phyloP scores from a whole-genome alignment of 2,797 vertebrate genomes.

The Phyllotis vaccarum region DNA sequence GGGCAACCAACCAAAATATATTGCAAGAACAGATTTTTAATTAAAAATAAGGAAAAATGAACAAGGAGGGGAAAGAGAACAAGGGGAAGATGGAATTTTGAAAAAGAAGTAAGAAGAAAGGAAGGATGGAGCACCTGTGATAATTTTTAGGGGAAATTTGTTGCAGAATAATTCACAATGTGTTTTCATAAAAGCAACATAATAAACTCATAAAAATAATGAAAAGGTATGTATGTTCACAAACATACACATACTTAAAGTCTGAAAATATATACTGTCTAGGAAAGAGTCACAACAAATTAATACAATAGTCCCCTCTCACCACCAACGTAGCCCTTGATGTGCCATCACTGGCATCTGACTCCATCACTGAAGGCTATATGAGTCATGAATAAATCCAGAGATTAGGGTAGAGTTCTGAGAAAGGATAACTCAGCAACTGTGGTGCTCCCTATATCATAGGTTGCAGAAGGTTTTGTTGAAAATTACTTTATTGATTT shows the following conservation, averaged over 20 bases:
- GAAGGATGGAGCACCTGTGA: background rate
- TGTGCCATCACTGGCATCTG: background rate
- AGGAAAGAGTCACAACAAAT: slow-evolving; percentile 25
- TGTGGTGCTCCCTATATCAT: background rate
- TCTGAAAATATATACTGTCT: slow-evolving; percentile 15
- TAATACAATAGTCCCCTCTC: background rate
- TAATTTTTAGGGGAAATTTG: slow-evolving; percentile 17
- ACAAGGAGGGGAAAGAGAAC: background rate
- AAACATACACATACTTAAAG: background rate
- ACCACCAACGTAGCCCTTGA: background rate
- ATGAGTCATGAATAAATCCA: slow-evolving; percentile 9
- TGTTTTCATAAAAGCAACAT: slow-evolving; percentile 30
- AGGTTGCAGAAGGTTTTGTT: slow-evolving; percentile 5
- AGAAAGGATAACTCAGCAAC: background rate
- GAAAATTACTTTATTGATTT: background rate
- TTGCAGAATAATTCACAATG: slow-evolving; percentile 1
- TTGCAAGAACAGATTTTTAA: background rate
- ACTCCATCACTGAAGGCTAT: background rate
- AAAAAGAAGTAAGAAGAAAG: background rate
- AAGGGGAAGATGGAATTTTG: background rate
- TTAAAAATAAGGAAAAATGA: slow-evolving; percentile 8
- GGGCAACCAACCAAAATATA: background rate
- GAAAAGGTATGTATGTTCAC: background rate
- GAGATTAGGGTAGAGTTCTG: background rate
- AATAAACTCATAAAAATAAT: slow-evolving; percentile 46